Evolutionary conservation across 2,113 vertebrate genomes (phyloP).

Genomic region (Muntiacus muntjak): DNA sequence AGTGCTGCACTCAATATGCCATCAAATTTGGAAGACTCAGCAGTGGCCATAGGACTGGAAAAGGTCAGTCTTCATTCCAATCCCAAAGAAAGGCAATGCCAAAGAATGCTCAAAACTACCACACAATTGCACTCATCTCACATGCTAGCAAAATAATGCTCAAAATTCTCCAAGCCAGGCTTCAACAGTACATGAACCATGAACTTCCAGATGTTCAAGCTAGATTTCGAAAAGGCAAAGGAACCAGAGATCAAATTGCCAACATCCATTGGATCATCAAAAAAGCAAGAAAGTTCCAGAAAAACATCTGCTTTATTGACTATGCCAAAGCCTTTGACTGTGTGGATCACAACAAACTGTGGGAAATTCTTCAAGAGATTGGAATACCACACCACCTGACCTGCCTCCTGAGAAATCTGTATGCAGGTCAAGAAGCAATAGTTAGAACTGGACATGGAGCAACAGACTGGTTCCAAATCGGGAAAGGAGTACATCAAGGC

Average conservation of each 20-base stretch:
- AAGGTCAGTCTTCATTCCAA: background rate
- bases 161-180: background rate
- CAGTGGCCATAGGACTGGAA: background rate
- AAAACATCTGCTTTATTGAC: background rate
- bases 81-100: background rate
- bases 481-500: background rate
- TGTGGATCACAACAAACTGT: background rate
- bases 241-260: background rate
- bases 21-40: background rate
- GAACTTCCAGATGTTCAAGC: background rate
- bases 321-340: background rate
- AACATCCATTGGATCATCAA: background rate
- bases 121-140: background rate
- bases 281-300: background rate
- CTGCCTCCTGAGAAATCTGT: background rate
- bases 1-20: background rate
- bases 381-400: background rate
- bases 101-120: background rate
- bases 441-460: background rate
- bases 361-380: background rate
- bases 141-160: background rate
- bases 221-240: background rate
- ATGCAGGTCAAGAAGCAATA: background rate
- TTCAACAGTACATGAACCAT: background rate
- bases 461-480: background rate